Conservation (phyloP, 2,113 vertebrate genomes). For the Pelecanus crispus region DNA sequence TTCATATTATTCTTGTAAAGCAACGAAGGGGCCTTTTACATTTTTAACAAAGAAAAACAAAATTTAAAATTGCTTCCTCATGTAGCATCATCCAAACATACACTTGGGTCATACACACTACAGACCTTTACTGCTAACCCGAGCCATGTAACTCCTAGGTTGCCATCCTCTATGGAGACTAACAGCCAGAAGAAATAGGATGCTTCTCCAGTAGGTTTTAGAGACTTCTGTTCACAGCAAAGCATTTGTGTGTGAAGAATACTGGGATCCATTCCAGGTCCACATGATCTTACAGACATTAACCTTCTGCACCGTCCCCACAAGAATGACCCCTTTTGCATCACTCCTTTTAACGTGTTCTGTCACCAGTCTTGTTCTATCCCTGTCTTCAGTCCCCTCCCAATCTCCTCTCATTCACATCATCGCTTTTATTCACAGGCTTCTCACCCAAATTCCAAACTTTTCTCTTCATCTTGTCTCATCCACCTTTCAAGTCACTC, state of each 20-base stretch:
- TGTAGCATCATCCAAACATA: neutral
- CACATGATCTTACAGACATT: neutral
- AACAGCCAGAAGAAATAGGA: neutral
- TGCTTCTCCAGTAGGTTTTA: neutral
- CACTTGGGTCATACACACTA: neutral
- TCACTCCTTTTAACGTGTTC: neutral
- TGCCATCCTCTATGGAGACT: neutral
- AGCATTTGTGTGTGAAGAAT: neutral
- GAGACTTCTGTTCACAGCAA: neutral
- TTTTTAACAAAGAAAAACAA: neutral
- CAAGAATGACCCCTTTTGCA: neutral
- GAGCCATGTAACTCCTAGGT: rapidly evolving
- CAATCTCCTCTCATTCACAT: neutral
- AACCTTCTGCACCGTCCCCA: neutral
- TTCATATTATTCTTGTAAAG: neutral
- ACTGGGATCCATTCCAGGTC: neutral
- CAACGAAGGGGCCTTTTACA: neutral
- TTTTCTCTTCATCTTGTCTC: neutral
- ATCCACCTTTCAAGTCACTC: neutral
- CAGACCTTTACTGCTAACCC: neutral
- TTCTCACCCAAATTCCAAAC: neutral
- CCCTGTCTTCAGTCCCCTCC: neutral
- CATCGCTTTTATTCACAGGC: neutral
- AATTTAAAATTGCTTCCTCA: neutral
- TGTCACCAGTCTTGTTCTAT: neutral